Conservation (phyloP, 2,888 invertebrate species). For the Onchidella celtica region DNA sequence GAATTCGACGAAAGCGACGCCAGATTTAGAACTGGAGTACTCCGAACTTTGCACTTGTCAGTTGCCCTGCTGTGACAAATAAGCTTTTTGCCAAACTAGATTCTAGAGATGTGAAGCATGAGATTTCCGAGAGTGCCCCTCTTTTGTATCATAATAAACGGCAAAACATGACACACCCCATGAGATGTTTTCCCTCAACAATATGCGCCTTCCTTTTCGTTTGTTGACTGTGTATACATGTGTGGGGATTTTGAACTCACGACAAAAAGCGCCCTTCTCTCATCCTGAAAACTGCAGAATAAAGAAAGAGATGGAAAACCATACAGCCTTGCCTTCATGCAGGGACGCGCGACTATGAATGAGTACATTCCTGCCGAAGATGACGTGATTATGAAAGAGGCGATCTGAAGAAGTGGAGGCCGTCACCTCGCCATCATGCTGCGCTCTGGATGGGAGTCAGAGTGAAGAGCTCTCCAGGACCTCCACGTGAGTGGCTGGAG, state of each 20-base stretch:
- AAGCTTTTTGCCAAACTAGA: neutral
- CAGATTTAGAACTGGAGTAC: too few species aligned
- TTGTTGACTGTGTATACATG: too few species aligned
- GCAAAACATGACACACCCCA: neutral
- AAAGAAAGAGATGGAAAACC: too few species aligned
- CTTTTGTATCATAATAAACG: neutral
- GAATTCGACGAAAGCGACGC: too few species aligned
- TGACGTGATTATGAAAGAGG: neutral
- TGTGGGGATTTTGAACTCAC: too few species aligned
- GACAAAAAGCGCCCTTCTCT: too few species aligned
- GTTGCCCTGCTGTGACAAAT: neutral
- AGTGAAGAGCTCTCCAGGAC: slow-evolving; percentile 1
- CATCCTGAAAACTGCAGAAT: too few species aligned
- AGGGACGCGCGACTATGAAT: too few species aligned
- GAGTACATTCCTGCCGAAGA: neutral
- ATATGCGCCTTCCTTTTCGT: too few species aligned
- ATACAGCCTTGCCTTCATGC: too few species aligned
- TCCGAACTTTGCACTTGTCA: too few species aligned
- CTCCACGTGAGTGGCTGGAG: slow-evolving; percentile 2
- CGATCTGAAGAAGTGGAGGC: neutral
- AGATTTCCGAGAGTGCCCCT: neutral
- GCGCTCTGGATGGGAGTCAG: slow-evolving; percentile 14
- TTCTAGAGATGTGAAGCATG: neutral
- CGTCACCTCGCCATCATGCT: neutral
- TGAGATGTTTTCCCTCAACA: neutral